A percentile compares a stretch with the other conserved stretches of the same genome.
phyloP scores from a whole-genome alignment of 2,888 invertebrate genomes.

The Heteromurus nitidus region DNA sequence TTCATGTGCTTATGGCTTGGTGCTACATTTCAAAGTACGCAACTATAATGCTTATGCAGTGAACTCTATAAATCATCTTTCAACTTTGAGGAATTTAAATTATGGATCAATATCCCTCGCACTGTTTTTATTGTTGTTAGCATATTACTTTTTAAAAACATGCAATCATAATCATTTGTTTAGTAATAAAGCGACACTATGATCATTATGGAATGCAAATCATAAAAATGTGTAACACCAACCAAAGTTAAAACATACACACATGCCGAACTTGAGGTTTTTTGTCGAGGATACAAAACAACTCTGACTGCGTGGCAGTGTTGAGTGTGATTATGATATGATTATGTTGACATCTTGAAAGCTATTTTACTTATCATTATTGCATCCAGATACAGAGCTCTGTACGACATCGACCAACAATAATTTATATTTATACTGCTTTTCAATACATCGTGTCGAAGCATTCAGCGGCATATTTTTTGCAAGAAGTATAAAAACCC shows the following conservation, averaged over 20 bases:
- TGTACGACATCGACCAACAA: conserved; percentile 17
- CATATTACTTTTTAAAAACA: too few species aligned
- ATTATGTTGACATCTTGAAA: too few species aligned
- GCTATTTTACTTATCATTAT: neutral
- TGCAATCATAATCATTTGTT: too few species aligned
- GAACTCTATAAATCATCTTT: neutral
- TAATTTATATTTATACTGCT: conserved; percentile 9
- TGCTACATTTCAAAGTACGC: neutral
- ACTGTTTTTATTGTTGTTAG: too few species aligned
- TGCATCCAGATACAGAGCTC: neutral
- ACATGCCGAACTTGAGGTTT: neutral
- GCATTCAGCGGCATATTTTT: neutral
- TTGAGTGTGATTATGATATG: neutral
- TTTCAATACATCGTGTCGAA: neutral
- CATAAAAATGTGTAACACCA: neutral
- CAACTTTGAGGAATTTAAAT: neutral
- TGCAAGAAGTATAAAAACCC: neutral
- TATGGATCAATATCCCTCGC: too few species aligned
- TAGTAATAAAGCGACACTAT: neutral
- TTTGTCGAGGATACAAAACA: too few species aligned
- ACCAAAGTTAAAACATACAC: neutral
- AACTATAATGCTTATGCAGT: neutral
- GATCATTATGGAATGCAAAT: neutral
- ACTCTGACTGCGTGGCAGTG: neutral
- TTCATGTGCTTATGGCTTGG: neutral